Base-by-base conservation (phyloP, 2,113 vertebrate species). In the Indicator maculatus region DNA sequence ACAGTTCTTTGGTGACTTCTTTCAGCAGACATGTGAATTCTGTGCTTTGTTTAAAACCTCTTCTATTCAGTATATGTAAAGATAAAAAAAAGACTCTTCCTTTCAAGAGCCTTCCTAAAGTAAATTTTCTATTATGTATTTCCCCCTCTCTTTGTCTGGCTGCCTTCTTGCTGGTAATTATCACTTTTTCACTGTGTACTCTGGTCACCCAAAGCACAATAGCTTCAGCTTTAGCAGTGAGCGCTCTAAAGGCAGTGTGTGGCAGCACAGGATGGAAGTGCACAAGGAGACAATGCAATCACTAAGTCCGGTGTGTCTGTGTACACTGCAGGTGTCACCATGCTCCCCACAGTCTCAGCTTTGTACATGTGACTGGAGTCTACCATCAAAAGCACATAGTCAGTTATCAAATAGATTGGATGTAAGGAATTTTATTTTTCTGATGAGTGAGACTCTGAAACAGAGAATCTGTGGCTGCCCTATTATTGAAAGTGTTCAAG, bases 21-120 rank as follows among this genome's bases (percentile, higher is more conserved):
- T 89, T 91, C 50, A 87, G 81, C 41, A 85, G 71, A 74, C 41
- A 4, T 28, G 38, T 1, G 3, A 88, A 93, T 88, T 88, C 87
- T 82, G 61, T 88, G 83, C 59, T 86, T 78, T 89, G 63, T 89
- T 83, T 83, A 41, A 90, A 88, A 91, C 21, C 18, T 93, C 53
- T 64, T 39, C 73, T 77, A 65, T 83, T 89, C 50, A 52, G 44
- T 86, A 21, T 64, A 89, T 23, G 89, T 41, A 77, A 85, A 73
- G 56, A 41, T 36, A 84, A 72, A 69, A 36, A 79, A 86, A 85
- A 92, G 52, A 70, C 24, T 82, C 30, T 63, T 91, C 72, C 71
- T 86, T 79, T 36, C 71, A 88, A 72, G 53, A 89, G n/a, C 23
- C n/a, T 56, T 83, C 21, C 64, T 75, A 52, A 92, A 96, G 73